Base-by-base conservation (phyloP, 1,140 invertebrate species). In the Mya arenaria region DNA sequence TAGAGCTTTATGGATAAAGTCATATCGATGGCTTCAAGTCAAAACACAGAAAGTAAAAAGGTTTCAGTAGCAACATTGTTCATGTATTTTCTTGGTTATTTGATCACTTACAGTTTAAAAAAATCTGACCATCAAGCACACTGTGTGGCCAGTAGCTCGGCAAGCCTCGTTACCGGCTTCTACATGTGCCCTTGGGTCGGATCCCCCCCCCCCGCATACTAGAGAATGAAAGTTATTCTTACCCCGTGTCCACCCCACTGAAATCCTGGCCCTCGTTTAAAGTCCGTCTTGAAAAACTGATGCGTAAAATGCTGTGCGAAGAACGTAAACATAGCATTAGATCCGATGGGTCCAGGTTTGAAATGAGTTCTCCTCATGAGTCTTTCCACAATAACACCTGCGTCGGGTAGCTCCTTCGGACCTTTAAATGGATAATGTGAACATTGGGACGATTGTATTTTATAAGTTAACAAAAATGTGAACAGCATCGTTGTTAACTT, bases 251-350 rank as follows among this genome's bases (percentile, higher is more conserved):
- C 88, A 44, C 92, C 92, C 87, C 90, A 91, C 32, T 92, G 92
- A 48, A 89, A 90, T 0, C 87, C 91, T 2, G 92, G 89, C 8
- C 92, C 92, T 81, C 85, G 89, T 25, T 87, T 88, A 56, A 89
- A 85, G 75, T 93, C 91, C 3, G 93, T 93, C 68, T 92, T 90
- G 87, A 93, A 93, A 85, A 93, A 93, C 86, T 92, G 92, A 86
- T 93, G 93, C 1, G 92, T 92, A 80, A 93, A 93, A 85, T 93
- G 93, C 79, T 93, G 93, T 10, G 93, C 93, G 83, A 92, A 93
- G 85, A 90, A 93, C 17, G 92, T 87, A 83, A 93, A 93, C 34
- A 93, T 68, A 1, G 93, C 83, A 88, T 91, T 93, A 25, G 91
- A 90, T 39, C 91, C 90, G 63, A 90, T 90, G 0, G 92, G 91